These are phyloP conservation scores for Pogoniulus pusillus DNA, from an alignment of 2,797 vertebrate species.

Conservation along the genomic window DNA sequence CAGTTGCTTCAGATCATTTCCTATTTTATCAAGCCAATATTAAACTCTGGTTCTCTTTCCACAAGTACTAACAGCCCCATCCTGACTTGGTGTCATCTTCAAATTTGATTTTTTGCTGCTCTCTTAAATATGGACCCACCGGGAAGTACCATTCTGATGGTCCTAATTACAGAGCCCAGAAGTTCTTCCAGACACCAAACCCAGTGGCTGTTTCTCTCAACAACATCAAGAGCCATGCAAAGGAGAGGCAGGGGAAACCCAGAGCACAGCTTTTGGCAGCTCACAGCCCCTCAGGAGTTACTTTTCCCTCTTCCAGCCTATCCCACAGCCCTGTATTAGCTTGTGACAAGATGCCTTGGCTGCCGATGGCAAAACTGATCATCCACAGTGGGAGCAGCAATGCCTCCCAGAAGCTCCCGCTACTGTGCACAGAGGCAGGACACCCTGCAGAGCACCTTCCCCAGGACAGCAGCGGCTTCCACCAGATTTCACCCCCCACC, in stretches of 20 bases:
- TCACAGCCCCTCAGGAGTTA: neutral
- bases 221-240: rapidly evolving
- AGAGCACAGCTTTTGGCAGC: neutral
- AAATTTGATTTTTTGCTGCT: neutral
- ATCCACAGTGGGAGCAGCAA: too few relatives aligned
- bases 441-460: neutral
- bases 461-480: neutral
- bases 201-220: neutral
- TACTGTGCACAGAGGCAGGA: neutral
- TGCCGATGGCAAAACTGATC: neutral
- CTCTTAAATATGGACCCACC: rapidly evolving
- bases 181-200: neutral
- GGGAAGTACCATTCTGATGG: neutral
- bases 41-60: neutral
- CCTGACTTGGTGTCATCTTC: neutral
- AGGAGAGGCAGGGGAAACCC: neutral
- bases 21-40: neutral
- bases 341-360: neutral
- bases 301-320: neutral
- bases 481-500: too few relatives aligned
- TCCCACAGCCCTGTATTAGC: neutral
- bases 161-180: neutral
- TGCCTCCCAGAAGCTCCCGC: neutral
- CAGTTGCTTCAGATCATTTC: neutral
- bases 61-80: neutral